Base-by-base conservation (phyloP, 1,140 invertebrate species). In the Chelonus insularis region DNA sequence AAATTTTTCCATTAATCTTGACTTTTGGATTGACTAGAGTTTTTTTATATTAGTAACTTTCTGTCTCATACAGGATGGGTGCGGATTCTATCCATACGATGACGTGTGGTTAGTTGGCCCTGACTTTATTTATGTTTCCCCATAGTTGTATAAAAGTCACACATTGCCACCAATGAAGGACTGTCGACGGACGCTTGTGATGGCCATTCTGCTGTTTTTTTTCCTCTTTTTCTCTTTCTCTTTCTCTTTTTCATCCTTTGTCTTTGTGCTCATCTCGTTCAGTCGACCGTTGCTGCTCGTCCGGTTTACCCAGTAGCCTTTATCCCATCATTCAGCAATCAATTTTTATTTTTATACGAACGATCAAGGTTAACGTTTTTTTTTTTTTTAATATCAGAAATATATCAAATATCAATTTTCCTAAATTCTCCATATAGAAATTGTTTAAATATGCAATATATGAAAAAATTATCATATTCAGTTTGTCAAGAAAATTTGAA, bases 81-180 rank as follows among this genome's bases (percentile, higher is more conserved):
- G 64, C 52, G 65, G 61, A 57, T 43, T 34, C 58, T 63, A 68
- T 55, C 21, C 50, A 9, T 12, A 39, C 21, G 59, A 65, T 66
- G 65, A 68, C 64, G 67, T 39, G 57, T 62, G 68, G 67, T 70
- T 66, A 68, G 55, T 68, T 69, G 69, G 68, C 74, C 72, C 72
- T 74, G 71, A 72, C 67, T 71, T 74, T 72, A 76, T 75, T 76
- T 76, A 75, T 72, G 71, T 71, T 74, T 73, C 71, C 70, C 68
- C 68, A 64, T 67, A 64, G 61, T 62, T 45, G 48, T 48, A 52
- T 60, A 57, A 61, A n/a, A 66, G 51, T 48, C 64, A 60, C 51
- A 50, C 50, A 62, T 56, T 32, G 37, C 14, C 21, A 47, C 32
- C 20, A 47, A 55, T 50, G 41, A 48, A 55, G 39, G 50, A 47